phyloP scores from a whole-genome alignment of 2,888 invertebrate genomes.

The Luffia ferchaultella region DNA sequence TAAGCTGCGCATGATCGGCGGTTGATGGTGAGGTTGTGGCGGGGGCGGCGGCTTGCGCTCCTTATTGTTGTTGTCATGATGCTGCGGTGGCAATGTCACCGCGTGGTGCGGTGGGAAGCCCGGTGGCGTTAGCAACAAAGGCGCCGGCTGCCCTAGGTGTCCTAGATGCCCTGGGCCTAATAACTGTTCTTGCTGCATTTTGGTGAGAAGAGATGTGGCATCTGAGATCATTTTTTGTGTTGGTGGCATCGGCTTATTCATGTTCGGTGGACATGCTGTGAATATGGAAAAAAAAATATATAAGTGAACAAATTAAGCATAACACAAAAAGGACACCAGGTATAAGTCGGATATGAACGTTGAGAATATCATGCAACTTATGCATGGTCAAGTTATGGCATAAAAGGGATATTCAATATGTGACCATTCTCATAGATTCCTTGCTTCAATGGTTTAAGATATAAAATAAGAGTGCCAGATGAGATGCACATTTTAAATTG shows the following conservation, averaged over 20 bases:
- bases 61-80: conserved; percentile 66
- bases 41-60: conserved; percentile 65
- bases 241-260: conserved; percentile 80
- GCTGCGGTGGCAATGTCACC: conserved; percentile 72
- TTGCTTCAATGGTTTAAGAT: too few species aligned
- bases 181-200: conserved; percentile 75
- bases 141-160: conserved; percentile 59
- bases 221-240: conserved; percentile 81
- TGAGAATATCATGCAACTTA: too few species aligned
- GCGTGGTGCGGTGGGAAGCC: conserved; percentile 80
- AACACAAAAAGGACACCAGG: neutral
- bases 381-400: too few species aligned
- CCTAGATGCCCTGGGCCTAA: conserved; percentile 64
- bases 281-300: conserved; percentile 19
- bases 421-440: too few species aligned
- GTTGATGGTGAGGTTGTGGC: conserved; percentile 70
- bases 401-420: too few species aligned
- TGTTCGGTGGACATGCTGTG: conserved; percentile 70
- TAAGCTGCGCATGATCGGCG: conserved; percentile 74
- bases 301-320: neutral
- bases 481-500: too few species aligned
- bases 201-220: conserved; percentile 70
- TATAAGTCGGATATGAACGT: too few species aligned
- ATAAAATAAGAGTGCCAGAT: too few species aligned
- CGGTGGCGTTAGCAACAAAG: conserved; percentile 78